These are phyloP conservation scores for Lithophane socia DNA, from an alignment of 2,888 invertebrate genomes.

Conservation along the genomic window DNA sequence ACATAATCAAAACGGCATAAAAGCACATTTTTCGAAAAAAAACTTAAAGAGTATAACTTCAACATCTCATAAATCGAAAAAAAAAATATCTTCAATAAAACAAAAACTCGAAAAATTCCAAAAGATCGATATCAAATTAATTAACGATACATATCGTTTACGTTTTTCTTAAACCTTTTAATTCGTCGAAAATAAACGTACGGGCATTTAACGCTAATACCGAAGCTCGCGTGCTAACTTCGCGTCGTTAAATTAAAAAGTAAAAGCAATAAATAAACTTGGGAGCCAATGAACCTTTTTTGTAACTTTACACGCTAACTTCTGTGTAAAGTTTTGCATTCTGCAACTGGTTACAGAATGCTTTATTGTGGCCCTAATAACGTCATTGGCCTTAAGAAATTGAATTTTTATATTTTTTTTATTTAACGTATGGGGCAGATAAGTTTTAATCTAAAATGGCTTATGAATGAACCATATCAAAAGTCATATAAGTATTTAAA, in stretches of 20 bases:
- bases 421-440: too few species aligned
- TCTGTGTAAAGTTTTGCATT: conserved; percentile 67
- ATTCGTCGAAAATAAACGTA: conserved; percentile 58
- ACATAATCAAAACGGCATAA: neutral
- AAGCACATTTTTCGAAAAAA: neutral
- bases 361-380: conserved; percentile 59
- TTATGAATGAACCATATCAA: neutral
- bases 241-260: conserved; percentile 79
- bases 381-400: conserved; percentile 48
- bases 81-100: neutral
- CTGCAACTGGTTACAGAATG: conserved; percentile 66
- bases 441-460: neutral
- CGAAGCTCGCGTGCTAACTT: conserved; percentile 75
- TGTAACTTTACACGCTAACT: conserved; percentile 73
- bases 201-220: conserved; percentile 69
- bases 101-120: neutral
- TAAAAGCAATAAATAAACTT: conserved; percentile 79
- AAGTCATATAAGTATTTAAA: neutral
- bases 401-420: neutral
- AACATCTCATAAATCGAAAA: neutral
- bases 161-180: conserved; percentile 52
- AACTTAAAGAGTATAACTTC: neutral
- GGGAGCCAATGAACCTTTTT: conserved; percentile 77
- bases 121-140: conserved; percentile 63
- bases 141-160: conserved; percentile 61